A percentile compares a stretch with the other conserved stretches of the same genome.
phyloP scores from a whole-genome alignment of 2,797 vertebrate genomes.

The Gymnoscopelus microlampas region DNA sequence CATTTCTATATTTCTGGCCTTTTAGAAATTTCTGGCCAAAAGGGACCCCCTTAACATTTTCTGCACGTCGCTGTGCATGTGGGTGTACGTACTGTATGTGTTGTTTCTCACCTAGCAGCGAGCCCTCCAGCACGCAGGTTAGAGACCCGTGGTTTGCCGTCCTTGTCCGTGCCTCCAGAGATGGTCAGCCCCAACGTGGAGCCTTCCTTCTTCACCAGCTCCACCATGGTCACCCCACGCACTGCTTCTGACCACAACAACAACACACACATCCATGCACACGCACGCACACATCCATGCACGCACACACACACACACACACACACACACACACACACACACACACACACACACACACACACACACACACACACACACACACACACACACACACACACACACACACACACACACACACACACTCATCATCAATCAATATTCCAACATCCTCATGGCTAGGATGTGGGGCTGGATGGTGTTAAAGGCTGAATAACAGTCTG shows the following conservation, averaged over 20 bases:
- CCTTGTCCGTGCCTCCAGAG: slow-evolving; percentile 97
- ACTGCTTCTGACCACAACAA: slow-evolving; percentile 88
- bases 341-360: not conserved
- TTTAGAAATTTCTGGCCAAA: too few species aligned
- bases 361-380: slow-evolving; percentile 3
- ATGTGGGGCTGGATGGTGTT: too few species aligned
- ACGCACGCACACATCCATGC: slow-evolving; percentile 46
- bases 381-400: slow-evolving; percentile 9
- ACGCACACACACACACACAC: slow-evolving; percentile 19
- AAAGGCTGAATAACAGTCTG: too few species aligned
- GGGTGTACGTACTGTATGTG: too few species aligned
- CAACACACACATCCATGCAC: slow-evolving; percentile 5
- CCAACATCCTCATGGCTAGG: too few species aligned
- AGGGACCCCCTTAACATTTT: not conserved
- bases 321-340: slow-evolving; percentile 1
- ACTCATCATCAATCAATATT: not conserved
- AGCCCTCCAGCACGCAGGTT: slow-evolving; percentile 93
- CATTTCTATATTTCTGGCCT: too few species aligned
- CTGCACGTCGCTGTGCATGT: not conserved
- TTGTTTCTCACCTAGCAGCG: slow-evolving; percentile 88
- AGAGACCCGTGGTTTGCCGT: slow-evolving; percentile 95
- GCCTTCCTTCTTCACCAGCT: slow-evolving; percentile 96
- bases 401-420: not conserved
- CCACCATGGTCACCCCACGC: slow-evolving; percentile 93
- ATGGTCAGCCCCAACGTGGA: slow-evolving; percentile 96